Conservation (phyloP, 2,797 vertebrate species). For the Danio aesculapii region DNA sequence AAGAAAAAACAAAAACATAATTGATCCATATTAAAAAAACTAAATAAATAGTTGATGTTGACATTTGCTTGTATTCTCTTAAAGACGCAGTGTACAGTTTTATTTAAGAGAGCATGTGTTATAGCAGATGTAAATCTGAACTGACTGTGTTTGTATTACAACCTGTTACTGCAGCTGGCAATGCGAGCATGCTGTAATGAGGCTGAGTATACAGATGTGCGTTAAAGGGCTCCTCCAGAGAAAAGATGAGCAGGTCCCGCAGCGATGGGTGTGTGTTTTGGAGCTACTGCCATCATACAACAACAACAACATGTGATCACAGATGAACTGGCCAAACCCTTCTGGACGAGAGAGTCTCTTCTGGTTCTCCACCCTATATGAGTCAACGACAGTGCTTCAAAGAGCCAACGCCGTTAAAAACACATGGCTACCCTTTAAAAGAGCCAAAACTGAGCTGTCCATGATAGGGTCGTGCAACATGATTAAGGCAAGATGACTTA, state of each 20-base stretch:
- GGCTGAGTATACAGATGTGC: constrained; percentile 25
- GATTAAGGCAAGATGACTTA: constrained; percentile 39
- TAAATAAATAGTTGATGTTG: not conserved
- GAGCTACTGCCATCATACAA: constrained; percentile 24
- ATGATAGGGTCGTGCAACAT: constrained; percentile 4
- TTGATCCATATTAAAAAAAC: not conserved
- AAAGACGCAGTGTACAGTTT: not conserved
- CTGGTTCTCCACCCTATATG: constrained; percentile 38
- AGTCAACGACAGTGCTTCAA: constrained; percentile 26
- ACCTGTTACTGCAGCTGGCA: constrained; percentile 51
- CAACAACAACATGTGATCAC: constrained; percentile 26
- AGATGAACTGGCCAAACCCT: constrained; percentile 47
- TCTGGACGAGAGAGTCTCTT: constrained; percentile 24
- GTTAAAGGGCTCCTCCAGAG: constrained; percentile 13
- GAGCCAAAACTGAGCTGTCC: not conserved
- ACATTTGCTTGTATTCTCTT: constrained; percentile 31
- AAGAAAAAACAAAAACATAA: not conserved
- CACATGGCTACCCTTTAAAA: constrained; percentile 11
- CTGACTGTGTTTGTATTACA: constrained; percentile 13
- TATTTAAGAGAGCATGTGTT: not conserved
- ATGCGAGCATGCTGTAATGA: constrained; percentile 13
- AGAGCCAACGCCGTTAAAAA: constrained; percentile 9
- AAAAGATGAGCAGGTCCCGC: constrained; percentile 24
- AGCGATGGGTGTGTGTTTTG: constrained; percentile 46
- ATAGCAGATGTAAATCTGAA: constrained; percentile 13